Evolutionary conservation across 1,140 invertebrate species (phyloP).

Genomic region (Macrotrachela quadricornifera): DNA sequence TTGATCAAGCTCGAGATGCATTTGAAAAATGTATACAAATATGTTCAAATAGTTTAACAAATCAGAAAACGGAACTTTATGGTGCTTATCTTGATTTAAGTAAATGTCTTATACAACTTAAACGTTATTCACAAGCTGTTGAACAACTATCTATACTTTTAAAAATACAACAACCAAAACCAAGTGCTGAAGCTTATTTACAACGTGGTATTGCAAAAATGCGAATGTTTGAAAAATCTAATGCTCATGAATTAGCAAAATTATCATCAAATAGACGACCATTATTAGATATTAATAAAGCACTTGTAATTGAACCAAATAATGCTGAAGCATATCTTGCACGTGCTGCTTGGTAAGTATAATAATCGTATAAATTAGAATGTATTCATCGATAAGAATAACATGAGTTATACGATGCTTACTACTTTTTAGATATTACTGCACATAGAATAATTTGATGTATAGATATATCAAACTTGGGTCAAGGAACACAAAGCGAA

Average conservation of each 20-base stretch:
- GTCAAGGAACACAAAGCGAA: too few relatives aligned
- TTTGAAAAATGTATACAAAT: conserved; percentile 16
- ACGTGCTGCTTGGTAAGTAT: conserved; percentile 24
- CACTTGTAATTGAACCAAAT: conserved; percentile 24
- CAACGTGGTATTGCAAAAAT: conserved; percentile 15
- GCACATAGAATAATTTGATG: too few relatives aligned
- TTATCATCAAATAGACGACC: conserved; percentile 15
- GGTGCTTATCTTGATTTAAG: too few relatives aligned
- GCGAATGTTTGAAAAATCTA: background rate
- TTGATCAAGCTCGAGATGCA: conserved; percentile 20
- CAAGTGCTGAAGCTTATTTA: conserved; percentile 18
- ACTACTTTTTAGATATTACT: too few relatives aligned
- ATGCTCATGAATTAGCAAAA: conserved; percentile 17
- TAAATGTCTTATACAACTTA: background rate
- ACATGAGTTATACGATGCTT: too few relatives aligned
- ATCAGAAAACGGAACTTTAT: too few relatives aligned
- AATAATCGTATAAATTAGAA: conserved; percentile 14
- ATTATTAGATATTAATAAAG: conserved; percentile 15
- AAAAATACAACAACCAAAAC: background rate
- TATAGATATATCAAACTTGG: too few relatives aligned
- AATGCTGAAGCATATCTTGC: conserved; percentile 28
- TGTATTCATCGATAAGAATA: conserved; percentile 12
- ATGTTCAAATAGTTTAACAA: too few relatives aligned
- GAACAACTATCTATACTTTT: background rate
- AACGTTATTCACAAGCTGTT: background rate